Conservation (phyloP, 2,113 vertebrate species). For the Taurulus bubalis region DNA sequence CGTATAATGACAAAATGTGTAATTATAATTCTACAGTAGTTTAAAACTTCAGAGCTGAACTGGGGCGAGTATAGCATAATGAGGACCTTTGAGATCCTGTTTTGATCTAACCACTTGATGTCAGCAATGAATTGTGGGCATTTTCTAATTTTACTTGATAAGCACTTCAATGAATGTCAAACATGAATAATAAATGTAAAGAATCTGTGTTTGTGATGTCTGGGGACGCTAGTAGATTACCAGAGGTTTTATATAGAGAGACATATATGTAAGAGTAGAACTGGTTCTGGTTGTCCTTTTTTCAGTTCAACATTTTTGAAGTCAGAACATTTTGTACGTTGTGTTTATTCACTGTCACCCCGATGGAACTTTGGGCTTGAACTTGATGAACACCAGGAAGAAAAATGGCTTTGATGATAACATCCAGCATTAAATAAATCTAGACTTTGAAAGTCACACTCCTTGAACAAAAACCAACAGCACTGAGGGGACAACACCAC, state of each 20-base stretch:
- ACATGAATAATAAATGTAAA: conserved; percentile 74
- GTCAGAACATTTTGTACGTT: background rate
- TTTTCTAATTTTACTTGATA: conserved; percentile 64
- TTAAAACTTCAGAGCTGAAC: conserved; percentile 55
- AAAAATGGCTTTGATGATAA: conserved; percentile 23
- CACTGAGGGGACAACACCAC: background rate
- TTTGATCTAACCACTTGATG: conserved; percentile 76
- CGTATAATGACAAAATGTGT: conserved; percentile 42
- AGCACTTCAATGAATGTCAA: conserved; percentile 70
- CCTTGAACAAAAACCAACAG: conserved; percentile 6
- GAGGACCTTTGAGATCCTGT: conserved; percentile 78
- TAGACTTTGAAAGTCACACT: conserved; percentile 28
- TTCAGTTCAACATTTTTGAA: conserved; percentile 10
- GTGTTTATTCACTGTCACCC: background rate
- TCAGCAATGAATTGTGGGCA: conserved; percentile 68
- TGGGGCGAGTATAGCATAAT: conserved; percentile 60
- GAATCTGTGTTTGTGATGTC: conserved; percentile 54
- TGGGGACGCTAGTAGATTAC: conserved; percentile 42
- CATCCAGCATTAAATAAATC: conserved; percentile 9
- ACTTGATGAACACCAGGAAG: conserved; percentile 3
- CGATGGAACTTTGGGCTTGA: background rate
- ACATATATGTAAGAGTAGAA: background rate
- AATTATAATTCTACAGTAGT: conserved; percentile 29
- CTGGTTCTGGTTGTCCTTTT: conserved; percentile 11
- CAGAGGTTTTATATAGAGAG: conserved; percentile 38